Evolutionary conservation across 2,113 vertebrate genomes (phyloP).

Genomic region (Propithecus coquereli): DNA sequence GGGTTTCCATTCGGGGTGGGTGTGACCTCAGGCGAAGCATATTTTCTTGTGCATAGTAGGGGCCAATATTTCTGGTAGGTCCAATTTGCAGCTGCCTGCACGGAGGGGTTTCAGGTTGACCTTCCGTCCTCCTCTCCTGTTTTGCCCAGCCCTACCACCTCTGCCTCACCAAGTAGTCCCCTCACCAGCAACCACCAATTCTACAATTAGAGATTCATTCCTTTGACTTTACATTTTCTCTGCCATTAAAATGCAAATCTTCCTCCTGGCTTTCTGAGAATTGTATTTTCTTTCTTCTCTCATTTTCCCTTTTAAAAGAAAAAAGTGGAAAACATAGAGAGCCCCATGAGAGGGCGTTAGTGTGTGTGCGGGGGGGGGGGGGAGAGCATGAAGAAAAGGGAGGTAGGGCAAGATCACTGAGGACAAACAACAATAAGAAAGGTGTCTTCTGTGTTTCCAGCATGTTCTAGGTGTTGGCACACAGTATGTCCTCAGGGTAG

Average conservation of each 20-base stretch:
- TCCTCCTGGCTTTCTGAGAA: background rate
- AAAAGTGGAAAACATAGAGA: background rate
- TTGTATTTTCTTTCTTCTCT: background rate
- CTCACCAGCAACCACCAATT: background rate
- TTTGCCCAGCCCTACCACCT: background rate
- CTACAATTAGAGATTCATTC: constrained; percentile 41
- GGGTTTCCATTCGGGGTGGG: constrained; percentile 49
- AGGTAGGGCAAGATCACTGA: background rate
- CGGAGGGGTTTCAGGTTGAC: background rate
- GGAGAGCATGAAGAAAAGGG: background rate
- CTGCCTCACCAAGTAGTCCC: background rate
- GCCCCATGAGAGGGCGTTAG: background rate
- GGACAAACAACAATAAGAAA: background rate
- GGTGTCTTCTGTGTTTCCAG: background rate
- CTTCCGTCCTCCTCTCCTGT: background rate
- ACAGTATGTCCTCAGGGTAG: background rate
- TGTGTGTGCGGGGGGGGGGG: background rate
- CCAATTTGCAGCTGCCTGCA: background rate
- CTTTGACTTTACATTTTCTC: constrained; percentile 19
- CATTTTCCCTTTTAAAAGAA: constrained; percentile 18
- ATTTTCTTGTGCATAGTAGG: background rate
- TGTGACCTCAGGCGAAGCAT: background rate
- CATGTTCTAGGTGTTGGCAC: background rate
- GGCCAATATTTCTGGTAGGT: background rate
- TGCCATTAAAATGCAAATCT: background rate